phyloP scores from a whole-genome alignment of 2,888 invertebrate species.

The Keiferia lycopersicella region DNA sequence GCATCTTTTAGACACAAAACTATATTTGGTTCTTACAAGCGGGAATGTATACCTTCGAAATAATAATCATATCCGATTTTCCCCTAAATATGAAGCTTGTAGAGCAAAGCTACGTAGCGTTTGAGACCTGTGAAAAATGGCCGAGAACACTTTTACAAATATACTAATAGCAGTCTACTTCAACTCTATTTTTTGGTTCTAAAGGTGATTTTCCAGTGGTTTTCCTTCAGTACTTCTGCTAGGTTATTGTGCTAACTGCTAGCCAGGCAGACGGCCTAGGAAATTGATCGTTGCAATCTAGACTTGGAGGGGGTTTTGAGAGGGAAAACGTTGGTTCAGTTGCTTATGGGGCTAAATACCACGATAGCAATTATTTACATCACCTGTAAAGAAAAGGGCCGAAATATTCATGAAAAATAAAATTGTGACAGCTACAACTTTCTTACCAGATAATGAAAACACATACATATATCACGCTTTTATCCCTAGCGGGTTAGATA shows the following conservation, averaged over 20 bases:
- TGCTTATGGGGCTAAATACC: background rate
- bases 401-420: too few relatives aligned
- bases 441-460: too few relatives aligned
- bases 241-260: slow-evolving; percentile 44
- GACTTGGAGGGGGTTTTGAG: slow-evolving; percentile 23
- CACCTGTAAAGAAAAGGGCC: too few relatives aligned
- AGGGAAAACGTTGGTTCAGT: slow-evolving; percentile 3
- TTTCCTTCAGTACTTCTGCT: slow-evolving; percentile 25
- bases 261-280: slow-evolving; percentile 43
- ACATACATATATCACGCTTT: too few relatives aligned
- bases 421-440: too few relatives aligned
- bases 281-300: slow-evolving; percentile 54
- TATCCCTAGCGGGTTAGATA: too few relatives aligned
- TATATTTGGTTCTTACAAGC: background rate
- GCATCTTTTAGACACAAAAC: background rate
- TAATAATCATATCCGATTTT: background rate
- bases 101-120: background rate
- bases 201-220: slow-evolving; percentile 30
- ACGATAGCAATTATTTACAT: too few relatives aligned
- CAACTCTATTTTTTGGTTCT: slow-evolving; percentile 17
- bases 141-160: background rate
- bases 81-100: background rate
- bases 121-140: slow-evolving; percentile 2
- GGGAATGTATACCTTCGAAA: background rate
- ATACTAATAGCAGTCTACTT: background rate